Evolutionary conservation across 2,888 invertebrate genomes (phyloP).

Genomic region (Peribatodes rhomboidaria): DNA sequence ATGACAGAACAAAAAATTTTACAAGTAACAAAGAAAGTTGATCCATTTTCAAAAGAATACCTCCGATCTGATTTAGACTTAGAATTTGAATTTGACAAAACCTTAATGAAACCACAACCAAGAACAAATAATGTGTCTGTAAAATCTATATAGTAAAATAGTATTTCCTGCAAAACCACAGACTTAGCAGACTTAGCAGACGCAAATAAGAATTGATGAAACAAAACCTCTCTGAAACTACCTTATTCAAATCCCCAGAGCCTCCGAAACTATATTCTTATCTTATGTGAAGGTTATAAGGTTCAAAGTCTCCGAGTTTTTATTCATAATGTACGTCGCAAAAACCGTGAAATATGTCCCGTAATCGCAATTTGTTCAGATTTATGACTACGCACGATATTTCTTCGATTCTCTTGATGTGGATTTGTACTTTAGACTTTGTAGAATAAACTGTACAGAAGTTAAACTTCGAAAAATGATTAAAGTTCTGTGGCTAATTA

Average conservation of each 20-base stretch:
- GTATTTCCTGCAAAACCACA: neutral
- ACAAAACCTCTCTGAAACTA: neutral
- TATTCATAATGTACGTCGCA: constrained; percentile 24
- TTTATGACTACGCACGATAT: constrained; percentile 35
- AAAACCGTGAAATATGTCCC: constrained; percentile 35
- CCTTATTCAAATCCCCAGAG: constrained; percentile 8
- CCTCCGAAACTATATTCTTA: constrained; percentile 1
- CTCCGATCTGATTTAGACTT: too few relatives aligned
- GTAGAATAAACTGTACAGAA: neutral
- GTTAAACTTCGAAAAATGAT: neutral
- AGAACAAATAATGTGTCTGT: neutral
- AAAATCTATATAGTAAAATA: neutral
- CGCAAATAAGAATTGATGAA: neutral
- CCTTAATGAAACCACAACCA: neutral
- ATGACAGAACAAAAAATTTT: too few relatives aligned
- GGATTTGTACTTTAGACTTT: constrained; percentile 21
- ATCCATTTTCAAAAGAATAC: too few relatives aligned
- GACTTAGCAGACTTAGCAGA: too few relatives aligned
- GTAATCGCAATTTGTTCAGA: constrained; percentile 43
- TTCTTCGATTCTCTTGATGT: constrained; percentile 32
- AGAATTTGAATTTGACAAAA: too few relatives aligned
- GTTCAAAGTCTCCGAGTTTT: constrained; percentile 19
- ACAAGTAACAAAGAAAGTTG: too few relatives aligned
- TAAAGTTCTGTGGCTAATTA: neutral
- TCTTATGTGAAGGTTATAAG: constrained; percentile 25